These are phyloP conservation scores for Omphaloscelis lunosa DNA, from an alignment of 2,888 invertebrate genomes.

Conservation along the genomic window DNA sequence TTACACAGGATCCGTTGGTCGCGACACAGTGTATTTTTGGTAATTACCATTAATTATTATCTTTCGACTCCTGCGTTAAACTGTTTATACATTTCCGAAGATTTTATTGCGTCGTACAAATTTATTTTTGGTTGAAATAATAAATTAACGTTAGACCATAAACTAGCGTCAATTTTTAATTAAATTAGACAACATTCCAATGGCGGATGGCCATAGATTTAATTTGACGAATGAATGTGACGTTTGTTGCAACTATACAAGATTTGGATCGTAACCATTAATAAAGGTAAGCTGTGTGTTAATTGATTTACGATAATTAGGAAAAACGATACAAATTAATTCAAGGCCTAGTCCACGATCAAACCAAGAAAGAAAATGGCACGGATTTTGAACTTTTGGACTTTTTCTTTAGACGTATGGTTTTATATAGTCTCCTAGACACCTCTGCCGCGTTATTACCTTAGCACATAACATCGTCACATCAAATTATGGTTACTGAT, in stretches of 20 bases:
- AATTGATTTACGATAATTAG: conserved; percentile 51
- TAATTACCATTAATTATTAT: conserved; percentile 70
- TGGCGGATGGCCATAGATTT: conserved; percentile 34
- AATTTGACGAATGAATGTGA: conserved; percentile 33
- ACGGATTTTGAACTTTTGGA: no score
- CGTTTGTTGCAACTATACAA: conserved; percentile 13
- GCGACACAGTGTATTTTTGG: conserved; percentile 74
- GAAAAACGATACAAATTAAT: not conserved
- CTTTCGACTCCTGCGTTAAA: conserved; percentile 58
- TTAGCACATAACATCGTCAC: conserved; percentile 17
- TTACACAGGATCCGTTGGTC: conserved; percentile 83
- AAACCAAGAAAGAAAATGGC: not conserved
- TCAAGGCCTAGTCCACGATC: not conserved
- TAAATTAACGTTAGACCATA: conserved; percentile 39
- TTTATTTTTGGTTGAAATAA: conserved; percentile 47
- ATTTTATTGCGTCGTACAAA: conserved; percentile 57
- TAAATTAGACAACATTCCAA: conserved; percentile 54
- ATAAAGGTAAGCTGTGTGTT: conserved; percentile 25
- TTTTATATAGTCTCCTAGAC: conserved; percentile 4
- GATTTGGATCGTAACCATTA: conserved; percentile 18
- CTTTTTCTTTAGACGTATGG: not conserved
- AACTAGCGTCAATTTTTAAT: conserved; percentile 41
- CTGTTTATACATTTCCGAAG: conserved; percentile 55
- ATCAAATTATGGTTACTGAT: conserved; percentile 52
- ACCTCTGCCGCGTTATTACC: not conserved